Evolutionary conservation across 2,797 vertebrate species (phyloP).

Genomic region (Distichodus sexfasciatus): DNA sequence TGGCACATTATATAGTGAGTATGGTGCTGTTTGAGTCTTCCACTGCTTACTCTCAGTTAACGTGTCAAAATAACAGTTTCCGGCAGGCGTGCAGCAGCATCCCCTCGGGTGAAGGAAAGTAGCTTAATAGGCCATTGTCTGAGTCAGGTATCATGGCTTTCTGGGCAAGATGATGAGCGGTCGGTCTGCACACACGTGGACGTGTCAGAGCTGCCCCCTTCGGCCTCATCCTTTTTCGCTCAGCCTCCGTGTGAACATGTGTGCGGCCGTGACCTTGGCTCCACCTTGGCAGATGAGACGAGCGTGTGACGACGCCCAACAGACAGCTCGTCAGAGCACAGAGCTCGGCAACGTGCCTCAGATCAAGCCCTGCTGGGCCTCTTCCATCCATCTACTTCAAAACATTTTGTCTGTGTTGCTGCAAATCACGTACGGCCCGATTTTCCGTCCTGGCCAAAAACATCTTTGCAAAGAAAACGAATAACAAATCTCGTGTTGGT

Average conservation of each 20-base stretch:
- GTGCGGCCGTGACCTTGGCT: constrained; percentile 36
- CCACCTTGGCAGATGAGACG: constrained; percentile 32
- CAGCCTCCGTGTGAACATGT: constrained; percentile 24
- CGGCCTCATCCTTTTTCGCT: constrained; percentile 24
- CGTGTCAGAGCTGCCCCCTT: constrained; percentile 12
- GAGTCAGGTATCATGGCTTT: constrained; percentile 16
- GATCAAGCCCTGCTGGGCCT: neutral
- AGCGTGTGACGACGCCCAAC: constrained; percentile 22
- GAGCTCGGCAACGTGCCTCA: neutral
- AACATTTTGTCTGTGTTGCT: constrained; percentile 16
- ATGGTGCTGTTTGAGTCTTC: too few species aligned
- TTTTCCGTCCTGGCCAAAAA: constrained; percentile 18
- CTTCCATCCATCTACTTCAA: constrained; percentile 15
- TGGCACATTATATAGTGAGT: too few species aligned
- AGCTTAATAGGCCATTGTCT: constrained; percentile 2
- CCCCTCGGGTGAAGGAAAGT: constrained; percentile 27
- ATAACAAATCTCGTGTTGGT: constrained; percentile 37
- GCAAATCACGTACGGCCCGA: neutral
- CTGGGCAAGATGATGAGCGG: neutral
- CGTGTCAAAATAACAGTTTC: neutral
- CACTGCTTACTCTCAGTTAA: neutral
- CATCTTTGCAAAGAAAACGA: constrained; percentile 35
- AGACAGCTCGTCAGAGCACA: constrained; percentile 16
- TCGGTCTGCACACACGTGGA: constrained; percentile 1
- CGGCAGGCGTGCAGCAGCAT: constrained; percentile 14